Evolutionary conservation across 2,888 invertebrate genomes (phyloP), one percentile per base, ranked within the genome.

Genomic region (Patella depressa): DNA sequence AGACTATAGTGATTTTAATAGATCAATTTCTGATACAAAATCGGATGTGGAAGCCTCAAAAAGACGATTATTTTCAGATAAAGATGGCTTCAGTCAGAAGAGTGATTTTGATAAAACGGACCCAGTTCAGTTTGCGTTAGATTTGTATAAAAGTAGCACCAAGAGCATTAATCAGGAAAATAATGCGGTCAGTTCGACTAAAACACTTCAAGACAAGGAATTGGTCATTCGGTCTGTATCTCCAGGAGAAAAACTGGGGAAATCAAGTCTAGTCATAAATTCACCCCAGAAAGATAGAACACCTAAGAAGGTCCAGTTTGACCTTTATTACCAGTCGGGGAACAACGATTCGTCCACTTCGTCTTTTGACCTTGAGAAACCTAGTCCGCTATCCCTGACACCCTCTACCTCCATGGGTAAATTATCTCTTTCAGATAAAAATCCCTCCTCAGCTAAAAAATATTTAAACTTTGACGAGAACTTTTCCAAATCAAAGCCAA

Each of bases 341-440:
- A 83, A 80, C 57, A 81, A 86, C 55, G 81, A 81, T 54, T 83
- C 81, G 76, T 81, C 81, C 45, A 79, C 85, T 3, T 81, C 84
- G 14, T 88, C 88, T n/a, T 89, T 89, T 86, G 87, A 87, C 59
- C 83, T 89, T 59, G 89, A 89, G 73, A 76, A 85, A 76, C 89
- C 89, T 12, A 88, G 88, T 82, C 88, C 87, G 15, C 73, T 86
- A 71, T 45, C 45, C 45, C 45, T 45, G 9, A 84, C 84, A 70
- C 80, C 77, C 11, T 82, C 83, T 14, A 74, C 77, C 17, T 80
- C 79, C 71, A 78, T 77, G 29, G 80, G 79, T 55, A 78, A 72
- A 45, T 55, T 78, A n/a, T 71, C 77, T n/a, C 53, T 53, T 9
- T 71, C 71, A 19, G 81, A 79, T 75, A 80, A 81, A 54, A 78